Evolutionary conservation across 2,888 invertebrate species (phyloP).

Genomic region (Tholera decimalis): DNA sequence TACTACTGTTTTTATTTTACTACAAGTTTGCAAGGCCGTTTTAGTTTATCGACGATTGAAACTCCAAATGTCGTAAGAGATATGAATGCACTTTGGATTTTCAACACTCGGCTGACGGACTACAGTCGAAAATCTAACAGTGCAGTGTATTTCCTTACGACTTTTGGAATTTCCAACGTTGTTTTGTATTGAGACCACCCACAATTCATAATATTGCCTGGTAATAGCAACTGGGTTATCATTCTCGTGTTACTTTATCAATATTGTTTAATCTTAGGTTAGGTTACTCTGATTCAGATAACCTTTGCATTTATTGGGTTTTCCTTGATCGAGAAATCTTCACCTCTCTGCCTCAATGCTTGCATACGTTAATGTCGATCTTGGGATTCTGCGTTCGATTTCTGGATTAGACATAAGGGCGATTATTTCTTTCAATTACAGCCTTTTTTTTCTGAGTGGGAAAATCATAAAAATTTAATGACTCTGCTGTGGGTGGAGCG

Average conservation of each 20-base stretch:
- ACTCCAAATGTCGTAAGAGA: background rate
- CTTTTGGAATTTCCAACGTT: background rate
- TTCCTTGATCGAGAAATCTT: background rate
- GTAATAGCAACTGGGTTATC: conserved; percentile 28
- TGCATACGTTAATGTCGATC: no score
- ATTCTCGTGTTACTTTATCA: conserved; percentile 15
- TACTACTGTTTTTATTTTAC: conserved; percentile 59
- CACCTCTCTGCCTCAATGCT: background rate
- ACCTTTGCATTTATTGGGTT: conserved; percentile 3
- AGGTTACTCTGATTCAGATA: background rate
- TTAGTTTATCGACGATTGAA: background rate
- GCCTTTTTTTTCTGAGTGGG: no score
- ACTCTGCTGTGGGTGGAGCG: no score
- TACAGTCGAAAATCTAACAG: background rate
- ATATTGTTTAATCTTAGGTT: conserved; percentile 6
- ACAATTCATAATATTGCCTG: conserved; percentile 30
- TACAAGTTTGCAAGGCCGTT: conserved; percentile 50
- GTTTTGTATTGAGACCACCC: conserved; percentile 37
- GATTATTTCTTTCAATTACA: no score
- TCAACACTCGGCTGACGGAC: background rate
- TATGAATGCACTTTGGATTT: background rate
- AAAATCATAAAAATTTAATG: no score
- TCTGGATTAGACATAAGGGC: background rate
- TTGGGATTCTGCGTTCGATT: background rate
- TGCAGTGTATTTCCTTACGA: background rate